A percentile compares a stretch with the other conserved stretches of the same genome.
Conservation (phyloP, 2,888 invertebrate genomes). For the Empis livida region DNA sequence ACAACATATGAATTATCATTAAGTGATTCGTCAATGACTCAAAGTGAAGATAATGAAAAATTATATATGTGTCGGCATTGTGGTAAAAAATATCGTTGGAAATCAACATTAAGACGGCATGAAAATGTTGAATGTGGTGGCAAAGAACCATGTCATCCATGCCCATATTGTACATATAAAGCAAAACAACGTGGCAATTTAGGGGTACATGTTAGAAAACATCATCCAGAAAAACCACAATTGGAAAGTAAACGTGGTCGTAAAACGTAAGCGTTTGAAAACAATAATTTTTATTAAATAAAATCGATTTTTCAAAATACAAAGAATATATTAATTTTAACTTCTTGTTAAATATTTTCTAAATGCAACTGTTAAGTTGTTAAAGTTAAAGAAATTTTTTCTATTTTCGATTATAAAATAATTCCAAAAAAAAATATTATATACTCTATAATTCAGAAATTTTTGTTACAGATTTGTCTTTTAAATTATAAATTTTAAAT, state of each 20-base stretch:
- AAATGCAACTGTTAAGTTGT: too few species aligned
- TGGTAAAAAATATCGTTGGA: slow-evolving; percentile 77
- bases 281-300: slow-evolving; percentile 3
- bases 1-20: slow-evolving; percentile 30
- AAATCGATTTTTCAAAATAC: slow-evolving; percentile 10
- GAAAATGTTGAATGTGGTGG: slow-evolving; percentile 76
- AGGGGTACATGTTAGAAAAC: slow-evolving; percentile 67
- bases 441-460: too few species aligned
- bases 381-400: too few species aligned
- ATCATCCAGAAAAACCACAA: slow-evolving; percentile 44
- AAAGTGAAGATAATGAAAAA: slow-evolving; percentile 38
- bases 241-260: slow-evolving; percentile 34
- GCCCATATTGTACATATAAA: slow-evolving; percentile 63
- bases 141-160: slow-evolving; percentile 69
- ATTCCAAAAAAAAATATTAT: too few species aligned
- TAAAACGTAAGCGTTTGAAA: slow-evolving; percentile 21
- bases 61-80: slow-evolving; percentile 70
- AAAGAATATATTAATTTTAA: too few species aligned
- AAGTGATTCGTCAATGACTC: slow-evolving; percentile 32
- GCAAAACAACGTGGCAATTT: slow-evolving; percentile 73
- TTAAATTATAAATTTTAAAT: too few species aligned
- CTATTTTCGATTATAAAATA: too few species aligned
- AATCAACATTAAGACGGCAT: slow-evolving; percentile 68
- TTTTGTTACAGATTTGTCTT: too few species aligned
- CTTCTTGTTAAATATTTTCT: too few species aligned